Percentiles rank a stretch among this genome's conserved stretches.
These are phyloP conservation scores for Spodoptera exigua DNA, from an alignment of 2,888 invertebrate genomes.

Conservation along the genomic window DNA sequence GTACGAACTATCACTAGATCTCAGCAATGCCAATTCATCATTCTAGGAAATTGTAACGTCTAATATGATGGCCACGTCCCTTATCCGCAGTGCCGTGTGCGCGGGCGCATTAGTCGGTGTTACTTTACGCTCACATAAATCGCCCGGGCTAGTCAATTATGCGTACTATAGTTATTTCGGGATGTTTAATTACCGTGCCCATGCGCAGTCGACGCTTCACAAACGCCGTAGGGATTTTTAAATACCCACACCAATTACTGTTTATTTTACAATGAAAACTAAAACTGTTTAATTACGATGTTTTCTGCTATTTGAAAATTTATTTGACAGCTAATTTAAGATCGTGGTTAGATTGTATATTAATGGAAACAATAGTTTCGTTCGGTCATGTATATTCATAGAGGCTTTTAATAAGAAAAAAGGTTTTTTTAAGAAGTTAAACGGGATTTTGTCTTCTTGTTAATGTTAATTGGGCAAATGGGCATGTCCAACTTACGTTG, in stretches of 20 bases:
- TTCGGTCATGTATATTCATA: constrained; percentile 51
- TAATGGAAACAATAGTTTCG: constrained; percentile 53
- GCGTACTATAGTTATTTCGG: constrained; percentile 80
- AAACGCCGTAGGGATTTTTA: constrained; percentile 64
- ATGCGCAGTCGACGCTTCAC: constrained; percentile 68
- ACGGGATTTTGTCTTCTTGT: constrained; percentile 23
- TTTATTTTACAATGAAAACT: constrained; percentile 64
- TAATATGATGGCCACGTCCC: constrained; percentile 41
- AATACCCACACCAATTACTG: constrained; percentile 63
- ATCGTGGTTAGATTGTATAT: constrained; percentile 44
- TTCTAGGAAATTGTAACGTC: constrained; percentile 50
- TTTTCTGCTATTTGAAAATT: constrained; percentile 54
- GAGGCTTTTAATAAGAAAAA: constrained; percentile 23
- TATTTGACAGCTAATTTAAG: constrained; percentile 59
- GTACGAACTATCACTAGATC: constrained; percentile 29
- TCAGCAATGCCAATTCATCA: constrained; percentile 42
- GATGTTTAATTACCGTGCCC: constrained; percentile 82
- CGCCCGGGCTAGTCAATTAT: constrained; percentile 79
- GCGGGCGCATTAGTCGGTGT: constrained; percentile 52
- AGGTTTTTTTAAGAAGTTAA: constrained; percentile 33
- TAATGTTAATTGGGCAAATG: constrained; percentile 17
- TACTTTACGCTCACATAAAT: constrained; percentile 75
- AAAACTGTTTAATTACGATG: constrained; percentile 61
- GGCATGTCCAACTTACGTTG: constrained; percentile 8
- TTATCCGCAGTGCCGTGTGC: constrained; percentile 52